Percentiles rank a stretch among this genome's conserved stretches.
phyloP scores from a whole-genome alignment of 2,888 invertebrate genomes.

The Monopis laevigella region DNA sequence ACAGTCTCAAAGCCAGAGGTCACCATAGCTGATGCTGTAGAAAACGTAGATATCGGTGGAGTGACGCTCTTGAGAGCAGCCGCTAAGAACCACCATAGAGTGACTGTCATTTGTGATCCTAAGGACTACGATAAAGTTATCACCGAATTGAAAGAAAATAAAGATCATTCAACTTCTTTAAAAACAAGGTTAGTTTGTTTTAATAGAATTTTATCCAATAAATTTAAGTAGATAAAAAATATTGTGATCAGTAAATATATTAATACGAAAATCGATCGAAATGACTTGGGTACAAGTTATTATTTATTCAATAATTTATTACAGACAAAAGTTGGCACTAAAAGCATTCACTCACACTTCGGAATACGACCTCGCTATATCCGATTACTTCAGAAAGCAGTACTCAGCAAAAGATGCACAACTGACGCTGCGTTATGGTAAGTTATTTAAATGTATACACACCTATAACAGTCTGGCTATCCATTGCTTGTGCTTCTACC shows the following conservation, averaged over 20 bases:
- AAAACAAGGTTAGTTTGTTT: slow-evolving; percentile 66
- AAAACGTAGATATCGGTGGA: slow-evolving; percentile 93
- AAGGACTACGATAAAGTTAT: slow-evolving; percentile 83
- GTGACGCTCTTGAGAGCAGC: slow-evolving; percentile 95
- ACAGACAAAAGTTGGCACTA: slow-evolving; percentile 79
- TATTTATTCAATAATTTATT: no score
- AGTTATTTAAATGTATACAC: slow-evolving; percentile 18
- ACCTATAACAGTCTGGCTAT: no score
- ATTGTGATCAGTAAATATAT: no score
- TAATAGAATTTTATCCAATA: no score
- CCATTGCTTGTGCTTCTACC: no score
- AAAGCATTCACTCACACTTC: slow-evolving; percentile 98
- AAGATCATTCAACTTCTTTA: slow-evolving; percentile 74
- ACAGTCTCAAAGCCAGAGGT: slow-evolving; percentile 85
- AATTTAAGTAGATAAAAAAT: no score
- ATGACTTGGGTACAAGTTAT: no score
- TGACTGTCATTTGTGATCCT: slow-evolving; percentile 94
- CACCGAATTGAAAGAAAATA: slow-evolving; percentile 72
- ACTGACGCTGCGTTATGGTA: slow-evolving; percentile 87
- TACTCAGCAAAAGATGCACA: slow-evolving; percentile 83
- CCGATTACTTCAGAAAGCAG: slow-evolving; percentile 93
- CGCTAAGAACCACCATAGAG: slow-evolving; percentile 95
- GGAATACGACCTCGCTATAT: slow-evolving; percentile 92
- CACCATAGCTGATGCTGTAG: slow-evolving; percentile 87
- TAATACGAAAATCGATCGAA: no score